Evolutionary conservation across 2,113 vertebrate species (phyloP), one percentile per base, ranked within the genome.

Genomic region (Rutilus rutilus): DNA sequence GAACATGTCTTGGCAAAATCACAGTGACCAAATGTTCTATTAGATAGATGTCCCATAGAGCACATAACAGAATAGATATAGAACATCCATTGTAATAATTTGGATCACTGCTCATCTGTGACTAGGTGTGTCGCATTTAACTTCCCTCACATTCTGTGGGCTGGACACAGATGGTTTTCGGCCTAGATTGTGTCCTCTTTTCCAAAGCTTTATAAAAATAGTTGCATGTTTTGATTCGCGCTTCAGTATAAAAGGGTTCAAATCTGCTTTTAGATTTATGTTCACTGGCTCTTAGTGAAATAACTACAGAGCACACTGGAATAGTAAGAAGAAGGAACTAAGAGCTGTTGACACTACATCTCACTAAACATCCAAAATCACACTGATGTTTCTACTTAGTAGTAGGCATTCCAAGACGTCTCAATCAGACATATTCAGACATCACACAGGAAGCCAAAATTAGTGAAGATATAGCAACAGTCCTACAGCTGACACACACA

Each of bases 301-400:
- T 36, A 69, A 74, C 23, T 45, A 10, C 2, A 45, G 27, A 17
- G 3, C 27, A 17, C 64, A 33, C 27, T 30, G 11, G 39, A 75
- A 75, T n/a, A 73, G 69, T 33, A 77, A 54, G 30, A 39, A 33
- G 27, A 23, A 60, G 33, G 27, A 23, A 60, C 19, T 25, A 39
- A 74, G 30, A 59, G 54, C 54, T 57, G 54, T 57, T 57, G 47
- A 50, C 54, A 23, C 54, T 59, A 78, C 17, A 60, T 78, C 27
- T 36, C 30, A 59, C 76, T 60, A 59, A 78, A 78, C 21, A 78
- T 59, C 30, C 27, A 78, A 78, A 78, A 19, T 47, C 52, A 77
- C 45, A 27, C 47, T 77, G 8, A 23, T 42, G 12, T 45, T 74
- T 74, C 23, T 47, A 14, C 42, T 57, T 30, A 27, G 45, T 30